Conservation (phyloP, 2,797 vertebrate species). For the Manis pentadactyla region DNA sequence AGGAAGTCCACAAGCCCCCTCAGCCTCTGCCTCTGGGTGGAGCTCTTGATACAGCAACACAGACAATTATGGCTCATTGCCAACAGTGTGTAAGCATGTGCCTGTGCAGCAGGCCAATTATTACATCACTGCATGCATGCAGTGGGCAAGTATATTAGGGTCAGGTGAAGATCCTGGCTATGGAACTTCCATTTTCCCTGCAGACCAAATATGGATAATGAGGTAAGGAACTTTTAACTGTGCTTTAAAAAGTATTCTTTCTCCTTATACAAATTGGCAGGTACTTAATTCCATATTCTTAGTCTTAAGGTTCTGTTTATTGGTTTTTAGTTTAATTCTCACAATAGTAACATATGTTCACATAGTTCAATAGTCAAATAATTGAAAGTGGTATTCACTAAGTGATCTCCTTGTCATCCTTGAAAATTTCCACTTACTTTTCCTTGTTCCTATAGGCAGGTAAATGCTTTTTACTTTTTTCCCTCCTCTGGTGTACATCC, state of each 20-base stretch:
- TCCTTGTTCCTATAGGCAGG: neutral
- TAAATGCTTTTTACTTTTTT: neutral
- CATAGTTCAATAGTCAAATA: neutral
- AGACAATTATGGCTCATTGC: no score
- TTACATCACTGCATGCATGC: no score
- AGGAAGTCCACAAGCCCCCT: no score
- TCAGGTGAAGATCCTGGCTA: no score
- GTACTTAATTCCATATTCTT: neutral
- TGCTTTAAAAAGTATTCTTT: neutral
- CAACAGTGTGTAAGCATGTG: no score
- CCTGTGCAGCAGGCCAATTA: no score
- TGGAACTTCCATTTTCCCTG: no score
- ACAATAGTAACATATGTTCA: neutral
- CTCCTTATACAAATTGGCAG: neutral
- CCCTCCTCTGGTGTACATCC: neutral
- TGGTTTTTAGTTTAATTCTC: neutral
- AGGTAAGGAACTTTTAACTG: neutral
- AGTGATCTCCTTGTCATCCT: neutral
- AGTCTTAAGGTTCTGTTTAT: neutral
- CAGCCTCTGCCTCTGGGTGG: no score
- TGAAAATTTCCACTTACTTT: neutral
- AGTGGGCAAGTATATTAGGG: no score
- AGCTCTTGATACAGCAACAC: no score
- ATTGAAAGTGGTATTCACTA: neutral
- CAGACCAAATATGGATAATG: neutral